These are phyloP conservation scores for Chrysaora quinquecirrha DNA, from an alignment of 30 jellyfish, hydroid and myxozoan genomes.

Conservation along the genomic window DNA sequence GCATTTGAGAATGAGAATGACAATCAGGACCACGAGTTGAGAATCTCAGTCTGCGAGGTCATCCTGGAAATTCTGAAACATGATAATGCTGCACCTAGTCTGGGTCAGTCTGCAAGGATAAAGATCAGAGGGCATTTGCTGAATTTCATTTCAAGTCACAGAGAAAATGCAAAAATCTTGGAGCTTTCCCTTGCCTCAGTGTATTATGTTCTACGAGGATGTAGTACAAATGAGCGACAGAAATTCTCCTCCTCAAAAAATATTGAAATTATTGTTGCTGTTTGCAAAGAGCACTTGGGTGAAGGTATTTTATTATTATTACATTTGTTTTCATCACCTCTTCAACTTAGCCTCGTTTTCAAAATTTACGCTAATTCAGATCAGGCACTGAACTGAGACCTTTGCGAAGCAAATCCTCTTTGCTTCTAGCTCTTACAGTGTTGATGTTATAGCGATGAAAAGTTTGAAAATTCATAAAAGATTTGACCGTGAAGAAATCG, in stretches of 20 bases:
- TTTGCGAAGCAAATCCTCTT: no score
- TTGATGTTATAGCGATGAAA: no score
- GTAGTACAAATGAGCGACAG: neutral
- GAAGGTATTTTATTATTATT: neutral
- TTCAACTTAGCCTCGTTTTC: neutral
- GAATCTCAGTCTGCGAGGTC: neutral
- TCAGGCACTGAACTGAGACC: no score
- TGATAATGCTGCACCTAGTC: neutral
- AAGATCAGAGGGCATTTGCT: neutral
- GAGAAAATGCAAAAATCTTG: neutral
- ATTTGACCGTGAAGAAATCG: no score
- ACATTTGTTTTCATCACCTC: neutral
- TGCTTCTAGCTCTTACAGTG: no score
- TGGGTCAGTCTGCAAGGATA: neutral
- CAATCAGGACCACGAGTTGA: neutral
- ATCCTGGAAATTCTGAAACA: neutral
- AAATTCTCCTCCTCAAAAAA: neutral
- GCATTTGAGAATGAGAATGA: neutral
- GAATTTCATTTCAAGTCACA: neutral
- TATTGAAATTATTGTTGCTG: neutral
- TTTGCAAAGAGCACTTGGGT: neutral
- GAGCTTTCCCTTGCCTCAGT: constrained; percentile 1
- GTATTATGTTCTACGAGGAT: neutral
- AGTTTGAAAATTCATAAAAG: no score
- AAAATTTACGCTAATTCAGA: no score